Percentiles rank a stretch among this genome's conserved stretches.
These are phyloP conservation scores for Sinopyrophorus schimmeli DNA, from an alignment of 2,888 invertebrate species.

Conservation along the genomic window DNA sequence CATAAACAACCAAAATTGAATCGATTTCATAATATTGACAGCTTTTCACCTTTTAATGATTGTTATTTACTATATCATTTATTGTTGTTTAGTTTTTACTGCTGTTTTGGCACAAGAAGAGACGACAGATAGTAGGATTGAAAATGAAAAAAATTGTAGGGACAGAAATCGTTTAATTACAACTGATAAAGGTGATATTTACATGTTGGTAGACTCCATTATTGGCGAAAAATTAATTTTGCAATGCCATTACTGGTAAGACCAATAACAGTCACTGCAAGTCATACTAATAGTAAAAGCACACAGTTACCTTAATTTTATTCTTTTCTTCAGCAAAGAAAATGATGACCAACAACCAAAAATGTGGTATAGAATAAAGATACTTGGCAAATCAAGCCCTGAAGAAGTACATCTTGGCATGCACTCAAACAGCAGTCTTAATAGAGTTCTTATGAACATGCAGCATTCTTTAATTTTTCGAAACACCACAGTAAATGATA, in stretches of 20 bases:
- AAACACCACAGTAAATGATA: constrained; percentile 51
- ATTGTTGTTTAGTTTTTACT: neutral
- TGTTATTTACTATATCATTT: neutral
- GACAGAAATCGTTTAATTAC: constrained; percentile 54
- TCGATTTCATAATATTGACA: constrained; percentile 22
- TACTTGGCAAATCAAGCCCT: constrained; percentile 44
- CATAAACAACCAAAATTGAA: constrained; percentile 33
- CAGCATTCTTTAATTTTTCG: constrained; percentile 57
- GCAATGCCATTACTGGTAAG: constrained; percentile 59
- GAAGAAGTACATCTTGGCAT: constrained; percentile 56
- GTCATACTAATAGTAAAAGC: too few species aligned
- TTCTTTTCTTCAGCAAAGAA: constrained; percentile 50
- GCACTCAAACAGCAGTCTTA: constrained; percentile 54
- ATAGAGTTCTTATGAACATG: constrained; percentile 53
- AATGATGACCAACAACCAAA: constrained; percentile 53
- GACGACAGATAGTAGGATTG: constrained; percentile 32
- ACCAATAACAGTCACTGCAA: too few species aligned
- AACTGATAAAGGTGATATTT: constrained; percentile 55
- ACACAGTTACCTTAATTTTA: too few species aligned
- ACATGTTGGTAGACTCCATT: constrained; percentile 55
- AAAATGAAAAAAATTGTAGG: constrained; percentile 52
- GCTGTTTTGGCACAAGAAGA: constrained; percentile 9
- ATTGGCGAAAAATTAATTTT: constrained; percentile 53
- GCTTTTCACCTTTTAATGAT: neutral
- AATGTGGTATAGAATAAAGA: constrained; percentile 58